A percentile compares a stretch with the other conserved stretches of the same genome.
phyloP scores from a whole-genome alignment of 2,113 vertebrate species.

The Dipodomys stephensi region DNA sequence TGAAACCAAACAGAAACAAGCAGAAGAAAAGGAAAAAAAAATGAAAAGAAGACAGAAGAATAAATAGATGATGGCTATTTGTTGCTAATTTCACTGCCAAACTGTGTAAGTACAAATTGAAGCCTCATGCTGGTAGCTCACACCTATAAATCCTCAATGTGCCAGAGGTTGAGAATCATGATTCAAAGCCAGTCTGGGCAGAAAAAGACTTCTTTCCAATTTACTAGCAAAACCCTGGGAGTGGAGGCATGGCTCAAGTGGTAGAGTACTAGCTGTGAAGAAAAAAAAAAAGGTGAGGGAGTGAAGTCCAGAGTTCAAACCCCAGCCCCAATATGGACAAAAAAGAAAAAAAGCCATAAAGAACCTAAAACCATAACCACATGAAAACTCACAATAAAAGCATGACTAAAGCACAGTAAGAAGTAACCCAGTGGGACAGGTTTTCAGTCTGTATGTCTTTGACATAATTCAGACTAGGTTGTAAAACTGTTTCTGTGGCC shows the following conservation, averaged over 20 bases:
- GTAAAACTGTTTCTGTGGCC: not conserved
- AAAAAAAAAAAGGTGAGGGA: too few species aligned
- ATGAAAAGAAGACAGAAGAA: not conserved
- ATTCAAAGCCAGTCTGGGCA: too few species aligned
- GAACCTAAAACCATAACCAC: not conserved
- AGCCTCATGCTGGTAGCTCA: too few species aligned
- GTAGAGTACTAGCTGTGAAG: too few species aligned
- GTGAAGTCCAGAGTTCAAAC: too few species aligned
- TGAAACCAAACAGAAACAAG: conserved; percentile 13
- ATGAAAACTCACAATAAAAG: not conserved
- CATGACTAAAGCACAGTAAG: not conserved
- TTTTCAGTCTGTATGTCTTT: not conserved
- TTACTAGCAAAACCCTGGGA: too few species aligned
- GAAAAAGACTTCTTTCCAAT: too few species aligned
- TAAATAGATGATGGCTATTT: not conserved
- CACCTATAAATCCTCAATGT: too few species aligned
- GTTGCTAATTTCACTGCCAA: not conserved
- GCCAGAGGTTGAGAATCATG: too few species aligned
- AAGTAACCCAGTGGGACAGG: too few species aligned
- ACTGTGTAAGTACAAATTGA: not conserved
- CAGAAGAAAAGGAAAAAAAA: not conserved
- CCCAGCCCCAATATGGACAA: too few species aligned
- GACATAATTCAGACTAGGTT: not conserved
- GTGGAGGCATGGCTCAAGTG: too few species aligned
- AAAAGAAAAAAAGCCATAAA: not conserved